Evolutionary conservation across 2,888 invertebrate genomes (phyloP), one percentile per base, ranked within the genome.

Genomic region (Linyphia triangularis): DNA sequence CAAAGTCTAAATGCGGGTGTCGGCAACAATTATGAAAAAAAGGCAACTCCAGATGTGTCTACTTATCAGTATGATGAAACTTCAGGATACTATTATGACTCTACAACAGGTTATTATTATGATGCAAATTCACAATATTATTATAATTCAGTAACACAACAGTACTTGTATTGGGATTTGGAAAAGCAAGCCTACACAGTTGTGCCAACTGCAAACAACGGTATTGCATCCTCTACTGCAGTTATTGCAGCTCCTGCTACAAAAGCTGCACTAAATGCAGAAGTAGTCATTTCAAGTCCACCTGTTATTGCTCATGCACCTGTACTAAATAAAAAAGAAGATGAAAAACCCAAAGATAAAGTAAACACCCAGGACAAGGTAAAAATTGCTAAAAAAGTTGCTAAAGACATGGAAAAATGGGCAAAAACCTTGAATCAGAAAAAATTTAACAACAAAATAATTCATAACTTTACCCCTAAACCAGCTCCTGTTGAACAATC

Each of bases 71-170:
- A 97, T 92, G 99, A 99, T 92, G 97, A 97, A 92, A 95, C 96
- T 0, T 98, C 98, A 3, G 99, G 99, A 0, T 99, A 98, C 92
- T 99, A 99, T 92, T 99, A 98, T 92, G 99, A 99, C 93, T 95
- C 97, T 0, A 94, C 94, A 1, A 98, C 99, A 0, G 97, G 97
- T 0, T 94, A 99, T 19, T 99, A 99, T 93, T 99, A 99, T 92
- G 99, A 99, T 94, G 96, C 98, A 0, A 97, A 95, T 91, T 97
- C 98, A 2, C 97, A 96, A 92, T 99, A 99, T 93, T 99, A 98
- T 93, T 99, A 96, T 93, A 99, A 99, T 93, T 96, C 96, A 91
- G 96, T 96, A 91, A 96, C 96, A 0, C 96, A 96, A 91, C 96
- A 97, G 92, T 99, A 98, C 93, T 95, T 99, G 92, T 99, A 98